Percentiles rank a stretch among this genome's conserved stretches.
Evolutionary conservation across 2,797 vertebrate genomes (phyloP).

Genomic region (Prionace glauca): DNA sequence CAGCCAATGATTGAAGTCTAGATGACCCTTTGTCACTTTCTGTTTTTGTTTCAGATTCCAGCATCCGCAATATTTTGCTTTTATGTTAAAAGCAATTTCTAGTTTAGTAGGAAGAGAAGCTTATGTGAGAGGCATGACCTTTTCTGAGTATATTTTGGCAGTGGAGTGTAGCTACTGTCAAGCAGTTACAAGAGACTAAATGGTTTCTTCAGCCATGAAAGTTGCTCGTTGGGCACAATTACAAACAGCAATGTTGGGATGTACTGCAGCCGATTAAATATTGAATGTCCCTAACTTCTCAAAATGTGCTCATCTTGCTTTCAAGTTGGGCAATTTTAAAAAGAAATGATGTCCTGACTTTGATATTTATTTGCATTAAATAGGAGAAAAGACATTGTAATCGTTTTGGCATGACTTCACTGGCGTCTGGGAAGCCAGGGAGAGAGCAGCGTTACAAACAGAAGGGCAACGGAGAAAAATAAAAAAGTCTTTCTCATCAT

Average conservation of each 20-base stretch:
- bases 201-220: not conserved
- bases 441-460: not conserved
- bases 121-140: not conserved
- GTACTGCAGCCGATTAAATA: not conserved
- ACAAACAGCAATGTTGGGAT: not conserved
- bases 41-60: too few species aligned
- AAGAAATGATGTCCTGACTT: not conserved
- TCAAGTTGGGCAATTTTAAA: not conserved
- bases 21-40: too few species aligned
- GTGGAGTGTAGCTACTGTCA: not conserved
- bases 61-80: too few species aligned
- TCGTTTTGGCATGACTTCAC: slow-evolving; percentile 13
- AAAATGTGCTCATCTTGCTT: not conserved
- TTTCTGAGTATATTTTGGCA: slow-evolving; percentile 11
- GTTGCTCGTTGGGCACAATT: not conserved
- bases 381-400: not conserved
- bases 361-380: slow-evolving; percentile 20
- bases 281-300: not conserved
- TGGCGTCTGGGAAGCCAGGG: not conserved
- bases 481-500: not conserved
- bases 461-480: not conserved
- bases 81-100: not conserved
- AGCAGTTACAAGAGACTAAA: not conserved
- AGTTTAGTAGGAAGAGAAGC: not conserved
- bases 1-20: too few species aligned